Evolutionary conservation across 2,113 vertebrate genomes (phyloP), one percentile per base, ranked within the genome.

Genomic region (Pyxicephalus adspersus): DNA sequence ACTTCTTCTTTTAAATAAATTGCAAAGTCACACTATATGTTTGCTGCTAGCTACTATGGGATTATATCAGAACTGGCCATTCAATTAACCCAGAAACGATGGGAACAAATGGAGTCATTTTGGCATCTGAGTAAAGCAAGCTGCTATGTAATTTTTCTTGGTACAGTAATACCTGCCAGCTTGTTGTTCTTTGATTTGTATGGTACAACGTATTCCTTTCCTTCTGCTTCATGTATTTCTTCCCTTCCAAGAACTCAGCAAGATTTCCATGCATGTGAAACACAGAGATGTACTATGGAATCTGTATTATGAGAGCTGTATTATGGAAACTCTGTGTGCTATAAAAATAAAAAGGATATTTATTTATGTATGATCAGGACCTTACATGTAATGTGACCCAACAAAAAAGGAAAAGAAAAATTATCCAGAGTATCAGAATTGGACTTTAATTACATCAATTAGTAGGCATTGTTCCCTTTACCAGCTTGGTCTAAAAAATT

Each of bases 41-140:
- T 31, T 65, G 6, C 7, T 31, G 64, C 5, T 45, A 13, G 38
- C 23, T 60, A 29, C 34, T 55, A 38, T 78, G 63, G 76, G 54
- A 25, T 66, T 26, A 34, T 34, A 18, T 57, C 77, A 79, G 29
- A 19, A 79, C 60, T 79, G 54, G 52, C 64, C 64, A 68, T 78
- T 67, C 52, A 67, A 29, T 78, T 52, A 19, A 45, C 22, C 4
- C 23, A 60, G 54, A 29, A 79, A 28, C 17, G 25, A 31, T 26
- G 31, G 68, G 17, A 25, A n/a, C 64, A 68, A 67, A 78, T 78
- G 15, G 29, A 66, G 38, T 50, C n/a, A 68, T 68, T 76, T 79
- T 79, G 77, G 77, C 77, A 79, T 79, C 34, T 66, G 45, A 67
- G 64, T 29, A 38, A 38, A 58, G 52, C 64, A 79, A 79, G 64